Percentiles rank a stretch among this genome's conserved stretches.
Evolutionary conservation across 2,797 vertebrate species (phyloP).

Genomic region (Peromyscus eremicus): DNA sequence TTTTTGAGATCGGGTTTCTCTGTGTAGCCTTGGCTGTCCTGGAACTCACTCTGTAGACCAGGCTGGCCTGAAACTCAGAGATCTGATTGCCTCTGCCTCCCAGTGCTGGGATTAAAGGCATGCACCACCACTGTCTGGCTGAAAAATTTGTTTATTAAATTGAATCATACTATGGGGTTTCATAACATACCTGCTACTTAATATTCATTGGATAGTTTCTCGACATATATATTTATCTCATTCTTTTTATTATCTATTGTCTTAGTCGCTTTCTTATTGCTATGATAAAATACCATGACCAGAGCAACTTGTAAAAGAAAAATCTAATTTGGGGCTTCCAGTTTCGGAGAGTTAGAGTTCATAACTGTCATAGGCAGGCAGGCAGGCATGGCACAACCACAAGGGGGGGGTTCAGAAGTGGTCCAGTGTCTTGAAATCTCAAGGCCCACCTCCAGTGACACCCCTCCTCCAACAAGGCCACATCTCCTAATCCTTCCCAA

Average conservation of each 20-base stretch:
- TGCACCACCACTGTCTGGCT: neutral
- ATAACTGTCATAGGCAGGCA: neutral
- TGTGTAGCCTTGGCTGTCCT: neutral
- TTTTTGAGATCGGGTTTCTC: neutral
- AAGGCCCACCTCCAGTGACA: neutral
- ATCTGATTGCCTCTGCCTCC: neutral
- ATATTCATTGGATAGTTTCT: slow-evolving; percentile 15
- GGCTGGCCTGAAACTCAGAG: neutral
- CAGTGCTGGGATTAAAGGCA: neutral
- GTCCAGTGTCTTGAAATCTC: neutral
- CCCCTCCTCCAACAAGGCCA: neutral
- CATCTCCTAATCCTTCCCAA: neutral
- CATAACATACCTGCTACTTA: slow-evolving; percentile 52
- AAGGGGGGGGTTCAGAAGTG: neutral
- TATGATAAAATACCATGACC: neutral
- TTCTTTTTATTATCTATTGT: neutral
- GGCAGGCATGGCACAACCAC: neutral
- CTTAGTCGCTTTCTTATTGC: neutral
- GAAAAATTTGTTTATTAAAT: slow-evolving; percentile 64
- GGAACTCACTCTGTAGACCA: neutral
- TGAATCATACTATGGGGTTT: slow-evolving; percentile 36
- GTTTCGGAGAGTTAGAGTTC: neutral
- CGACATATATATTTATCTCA: neutral
- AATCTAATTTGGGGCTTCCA: neutral
- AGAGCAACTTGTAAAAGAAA: neutral